These are phyloP conservation scores for Tipula unca DNA, from an alignment of 2,888 invertebrate species.

Conservation along the genomic window DNA sequence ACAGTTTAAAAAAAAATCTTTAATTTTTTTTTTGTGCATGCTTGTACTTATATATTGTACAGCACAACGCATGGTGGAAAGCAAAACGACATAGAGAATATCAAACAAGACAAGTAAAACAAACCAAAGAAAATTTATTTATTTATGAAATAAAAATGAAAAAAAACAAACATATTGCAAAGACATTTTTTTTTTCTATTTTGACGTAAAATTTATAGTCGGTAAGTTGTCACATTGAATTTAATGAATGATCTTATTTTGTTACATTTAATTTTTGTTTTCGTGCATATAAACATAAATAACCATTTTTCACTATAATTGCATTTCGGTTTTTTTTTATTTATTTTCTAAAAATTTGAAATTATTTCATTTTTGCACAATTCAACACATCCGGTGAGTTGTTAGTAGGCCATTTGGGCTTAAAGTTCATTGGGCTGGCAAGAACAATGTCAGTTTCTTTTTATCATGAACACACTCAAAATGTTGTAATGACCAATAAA, in stretches of 20 bases:
- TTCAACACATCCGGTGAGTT: neutral
- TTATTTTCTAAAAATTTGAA: neutral
- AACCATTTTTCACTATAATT: neutral
- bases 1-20: neutral
- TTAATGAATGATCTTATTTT: slow-evolving; percentile 14
- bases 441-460: no score
- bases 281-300: neutral
- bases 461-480: no score
- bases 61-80: neutral
- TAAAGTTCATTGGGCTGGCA: neutral
- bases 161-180: neutral
- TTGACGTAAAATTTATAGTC: slow-evolving; percentile 15
- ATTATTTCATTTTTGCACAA: neutral
- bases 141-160: neutral
- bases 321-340: neutral
- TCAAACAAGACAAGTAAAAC: neutral
- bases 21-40: neutral
- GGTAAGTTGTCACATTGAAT: slow-evolving; percentile 18
- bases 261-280: slow-evolving; percentile 8
- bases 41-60: neutral
- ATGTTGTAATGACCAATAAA: no score
- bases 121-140: slow-evolving; percentile 4
- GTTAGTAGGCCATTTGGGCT: neutral
- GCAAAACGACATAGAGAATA: neutral
- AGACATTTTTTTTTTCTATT: neutral